A percentile compares a stretch with the other conserved stretches of the same genome.
phyloP scores from a whole-genome alignment of 2,113 vertebrate species.

The Dasypus novemcinctus region DNA sequence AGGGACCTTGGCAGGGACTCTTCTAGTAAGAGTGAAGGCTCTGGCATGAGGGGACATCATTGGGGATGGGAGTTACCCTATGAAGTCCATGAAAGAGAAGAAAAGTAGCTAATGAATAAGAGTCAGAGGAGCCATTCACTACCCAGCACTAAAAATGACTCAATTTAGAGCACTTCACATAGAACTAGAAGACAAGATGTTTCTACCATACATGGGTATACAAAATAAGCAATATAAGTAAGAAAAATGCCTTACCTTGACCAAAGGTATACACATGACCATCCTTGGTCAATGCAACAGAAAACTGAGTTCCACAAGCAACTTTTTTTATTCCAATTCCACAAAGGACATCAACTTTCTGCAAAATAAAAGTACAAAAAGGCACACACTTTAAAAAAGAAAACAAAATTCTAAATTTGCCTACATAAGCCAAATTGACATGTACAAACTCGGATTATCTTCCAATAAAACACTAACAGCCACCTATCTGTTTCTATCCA shows the following conservation, averaged over 20 bases:
- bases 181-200: background rate
- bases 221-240: background rate
- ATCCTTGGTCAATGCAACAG: slow-evolving; percentile 89
- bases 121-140: background rate
- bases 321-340: slow-evolving; percentile 91
- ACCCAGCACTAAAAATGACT: slow-evolving; percentile 21
- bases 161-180: background rate
- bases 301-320: slow-evolving; percentile 91
- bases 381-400: slow-evolving; percentile 4
- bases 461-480: slow-evolving; percentile 19
- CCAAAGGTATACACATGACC: slow-evolving; percentile 90
- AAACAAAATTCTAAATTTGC: background rate
- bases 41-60: background rate
- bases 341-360: slow-evolving; percentile 92
- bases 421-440: background rate
- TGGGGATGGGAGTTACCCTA: background rate
- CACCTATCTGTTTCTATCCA: background rate
- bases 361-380: slow-evolving; percentile 47
- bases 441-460: background rate
- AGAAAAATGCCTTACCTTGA: slow-evolving; percentile 83
- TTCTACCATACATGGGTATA: background rate
- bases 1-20: background rate
- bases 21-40: background rate
- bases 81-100: background rate
- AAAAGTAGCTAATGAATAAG: background rate